Evolutionary conservation across 1,140 invertebrate genomes (phyloP), one percentile per base, ranked within the genome.

Genomic region (Limonius californicus): DNA sequence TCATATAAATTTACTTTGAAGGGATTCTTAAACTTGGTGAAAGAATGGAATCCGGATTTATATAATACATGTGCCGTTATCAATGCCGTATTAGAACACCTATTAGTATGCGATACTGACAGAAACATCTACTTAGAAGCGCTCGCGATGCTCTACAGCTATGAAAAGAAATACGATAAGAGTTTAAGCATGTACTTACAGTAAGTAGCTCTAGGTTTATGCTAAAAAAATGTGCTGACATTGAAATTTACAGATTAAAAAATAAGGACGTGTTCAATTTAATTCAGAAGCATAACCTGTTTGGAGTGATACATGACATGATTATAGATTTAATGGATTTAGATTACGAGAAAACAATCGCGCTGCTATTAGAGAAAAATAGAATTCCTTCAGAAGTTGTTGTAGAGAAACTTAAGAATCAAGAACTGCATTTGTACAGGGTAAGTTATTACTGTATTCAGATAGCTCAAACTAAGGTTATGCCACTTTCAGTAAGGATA

Each of bases 171-270:
- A 73, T 98, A 92, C 77, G 94, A 98, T 67, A 94, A 93, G 80
- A 94, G 96, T 6, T 76, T 99, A 19, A 89, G 88, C 9, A 92
- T 97, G 79, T 98, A 97, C 77, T 80, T 99, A 12, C 91, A 90
- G 86, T 89, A 77, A 80, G 83, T 78, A n/a, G 3, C n/a, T n/a
- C n/a, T n/a, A n/a, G n/a, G n/a, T n/a, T n/a, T 7, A 7, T 11
- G 15, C 15, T 50, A 35, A n/a, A 35, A 35, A 8, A 8, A 35
- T 8, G 8, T 35, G n/a, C n/a, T n/a, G n/a, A n/a, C n/a, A n/a
- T n/a, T n/a, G n/a, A n/a, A n/a, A n/a, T n/a, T n/a, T 75, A 27
- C 61, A 91, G 86, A 72, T 79, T 97, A 27, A 84, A 89, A 69
- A 90, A 92, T 70, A 87, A 87, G 72, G 90, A 92, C 71, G 92